phyloP scores from a whole-genome alignment of 2,113 vertebrate genomes.

The Barbus barbus region DNA sequence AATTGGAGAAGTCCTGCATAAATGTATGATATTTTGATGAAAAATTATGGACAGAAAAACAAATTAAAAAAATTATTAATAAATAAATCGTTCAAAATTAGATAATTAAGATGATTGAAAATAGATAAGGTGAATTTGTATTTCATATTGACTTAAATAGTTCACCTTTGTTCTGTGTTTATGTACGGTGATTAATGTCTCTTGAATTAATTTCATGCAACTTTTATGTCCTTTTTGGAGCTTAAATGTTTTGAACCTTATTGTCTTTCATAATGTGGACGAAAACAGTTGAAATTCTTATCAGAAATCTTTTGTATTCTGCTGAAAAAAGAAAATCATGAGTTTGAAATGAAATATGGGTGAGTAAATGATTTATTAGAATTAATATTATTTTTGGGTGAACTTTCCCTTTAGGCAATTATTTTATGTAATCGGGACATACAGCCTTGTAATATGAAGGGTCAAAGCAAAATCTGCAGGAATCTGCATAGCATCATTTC shows the following conservation, averaged over 20 bases:
- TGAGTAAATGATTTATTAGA: background rate
- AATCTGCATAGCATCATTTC: background rate
- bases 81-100: background rate
- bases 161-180: background rate
- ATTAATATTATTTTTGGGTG: background rate
- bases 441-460: background rate
- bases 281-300: background rate
- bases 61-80: too few species aligned
- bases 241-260: background rate
- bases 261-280: background rate
- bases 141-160: too few species aligned
- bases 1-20: too few species aligned
- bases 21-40: too few species aligned
- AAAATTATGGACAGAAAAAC: too few species aligned
- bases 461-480: background rate
- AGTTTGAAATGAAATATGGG: background rate
- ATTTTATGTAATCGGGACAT: background rate
- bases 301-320: background rate
- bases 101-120: background rate
- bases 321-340: background rate
- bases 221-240: background rate
- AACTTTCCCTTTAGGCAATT: background rate
- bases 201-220: background rate
- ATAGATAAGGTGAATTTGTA: background rate
- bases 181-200: background rate